Evolutionary conservation across 2,797 vertebrate genomes (phyloP).

Genomic region (Periparus ater): DNA sequence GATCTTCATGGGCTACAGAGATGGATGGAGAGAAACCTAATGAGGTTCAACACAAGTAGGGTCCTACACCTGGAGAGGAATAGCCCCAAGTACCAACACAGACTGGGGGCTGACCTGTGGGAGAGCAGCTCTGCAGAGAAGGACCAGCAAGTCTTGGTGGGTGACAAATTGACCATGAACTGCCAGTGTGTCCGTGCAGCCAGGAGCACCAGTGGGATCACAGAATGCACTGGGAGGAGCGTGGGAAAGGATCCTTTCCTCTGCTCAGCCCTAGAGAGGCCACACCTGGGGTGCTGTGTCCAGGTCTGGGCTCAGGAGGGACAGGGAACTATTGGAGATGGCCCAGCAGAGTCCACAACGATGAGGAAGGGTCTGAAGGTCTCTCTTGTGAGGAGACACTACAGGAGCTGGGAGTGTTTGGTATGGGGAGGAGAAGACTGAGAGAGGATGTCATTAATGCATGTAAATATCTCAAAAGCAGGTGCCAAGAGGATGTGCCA

Average conservation of each 20-base stretch:
- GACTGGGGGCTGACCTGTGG: rapidly evolving
- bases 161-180: not conserved
- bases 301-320: not conserved
- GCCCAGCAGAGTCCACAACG: not conserved
- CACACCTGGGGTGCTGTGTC: not conserved
- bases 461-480: not conserved
- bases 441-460: not conserved
- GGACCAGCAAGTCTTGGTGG: not conserved
- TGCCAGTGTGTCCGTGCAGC: not conserved
- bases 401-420: rapidly evolving
- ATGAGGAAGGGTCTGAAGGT: not conserved
- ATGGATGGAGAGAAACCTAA: not conserved
- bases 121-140: not conserved
- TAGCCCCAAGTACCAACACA: not conserved
- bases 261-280: not conserved
- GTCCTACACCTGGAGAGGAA: not conserved
- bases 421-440: not conserved
- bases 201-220: not conserved
- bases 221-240: not conserved
- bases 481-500: not conserved
- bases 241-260: not conserved
- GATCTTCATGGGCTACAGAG: not conserved
- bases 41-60: not conserved
- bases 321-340: not conserved
- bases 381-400: not conserved